Conservation (phyloP, 2,888 invertebrate species). For the Acrocyrtus sp. region DNA sequence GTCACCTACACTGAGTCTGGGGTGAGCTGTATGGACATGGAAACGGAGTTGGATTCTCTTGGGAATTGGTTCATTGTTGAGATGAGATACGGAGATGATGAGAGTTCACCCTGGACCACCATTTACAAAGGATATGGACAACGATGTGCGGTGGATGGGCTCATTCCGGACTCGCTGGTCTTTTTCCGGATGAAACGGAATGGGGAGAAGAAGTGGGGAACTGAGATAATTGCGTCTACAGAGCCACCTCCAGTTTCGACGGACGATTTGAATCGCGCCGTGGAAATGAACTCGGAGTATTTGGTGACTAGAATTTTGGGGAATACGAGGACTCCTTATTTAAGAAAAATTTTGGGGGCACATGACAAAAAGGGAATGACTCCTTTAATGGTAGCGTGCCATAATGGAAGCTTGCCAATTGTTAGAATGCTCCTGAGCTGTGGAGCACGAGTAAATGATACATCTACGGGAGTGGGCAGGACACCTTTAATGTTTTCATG, state of each 20-base stretch:
- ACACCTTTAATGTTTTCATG: constrained; percentile 64
- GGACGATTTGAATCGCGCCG: constrained; percentile 57
- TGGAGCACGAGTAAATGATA: constrained; percentile 60
- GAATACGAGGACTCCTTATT: constrained; percentile 13
- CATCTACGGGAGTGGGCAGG: constrained; percentile 54
- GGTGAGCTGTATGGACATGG: constrained; percentile 22
- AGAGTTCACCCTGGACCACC: constrained; percentile 30
- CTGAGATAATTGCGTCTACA: constrained; percentile 54
- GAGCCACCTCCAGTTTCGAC: constrained; percentile 52
- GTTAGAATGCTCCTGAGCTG: constrained; percentile 59
- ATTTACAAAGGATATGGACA: constrained; percentile 54
- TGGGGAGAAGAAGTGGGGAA: constrained; percentile 53
- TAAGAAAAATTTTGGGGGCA: constrained; percentile 48
- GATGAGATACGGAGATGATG: constrained; percentile 38
- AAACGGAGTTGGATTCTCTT: constrained; percentile 23
- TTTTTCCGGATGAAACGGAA: constrained; percentile 54
- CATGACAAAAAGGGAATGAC: constrained; percentile 62
- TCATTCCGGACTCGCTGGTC: constrained; percentile 51
- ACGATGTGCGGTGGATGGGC: constrained; percentile 46
- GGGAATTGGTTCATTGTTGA: constrained; percentile 54
- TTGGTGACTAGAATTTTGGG: constrained; percentile 55
- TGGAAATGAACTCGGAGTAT: constrained; percentile 56
- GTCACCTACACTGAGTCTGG: constrained; percentile 38
- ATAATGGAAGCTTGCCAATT: constrained; percentile 59
- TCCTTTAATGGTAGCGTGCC: constrained; percentile 63